A percentile compares a stretch with the other conserved stretches of the same genome.
Evolutionary conservation across 2,113 vertebrate genomes (phyloP).

Genomic region (Bubo bubo): DNA sequence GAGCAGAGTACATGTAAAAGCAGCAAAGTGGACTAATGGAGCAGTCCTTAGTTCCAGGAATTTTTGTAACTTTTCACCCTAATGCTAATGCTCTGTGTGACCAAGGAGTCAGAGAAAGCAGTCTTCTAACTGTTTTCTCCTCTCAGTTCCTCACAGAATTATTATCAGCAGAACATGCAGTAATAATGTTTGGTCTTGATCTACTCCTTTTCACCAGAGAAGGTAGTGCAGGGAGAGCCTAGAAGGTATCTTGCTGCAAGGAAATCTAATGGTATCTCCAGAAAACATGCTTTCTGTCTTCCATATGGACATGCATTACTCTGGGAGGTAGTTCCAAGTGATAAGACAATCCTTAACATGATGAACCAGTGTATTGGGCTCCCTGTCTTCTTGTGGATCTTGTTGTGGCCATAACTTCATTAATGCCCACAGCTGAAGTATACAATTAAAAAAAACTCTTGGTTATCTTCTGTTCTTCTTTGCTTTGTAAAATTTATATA

Average conservation of each 20-base stretch:
- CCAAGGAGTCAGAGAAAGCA: neutral
- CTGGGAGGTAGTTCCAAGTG: neutral
- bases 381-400: neutral
- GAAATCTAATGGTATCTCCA: neutral
- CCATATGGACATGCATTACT: neutral
- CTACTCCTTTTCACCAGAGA: neutral
- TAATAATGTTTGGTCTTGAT: neutral
- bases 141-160: neutral
- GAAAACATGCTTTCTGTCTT: neutral
- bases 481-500: neutral
- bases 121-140: neutral
- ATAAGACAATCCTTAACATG: neutral
- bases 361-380: neutral
- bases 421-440: neutral
- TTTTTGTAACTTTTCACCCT: neutral
- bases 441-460: neutral
- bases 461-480: neutral
- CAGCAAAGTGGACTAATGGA: neutral
- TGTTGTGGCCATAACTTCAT: neutral
- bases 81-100: neutral
- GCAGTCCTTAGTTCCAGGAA: neutral
- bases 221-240: neutral
- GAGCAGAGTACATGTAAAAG: neutral
- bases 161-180: neutral
- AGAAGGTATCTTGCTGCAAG: neutral